Conservation (phyloP, 2,113 vertebrate species). For the Chrysemys picta region DNA sequence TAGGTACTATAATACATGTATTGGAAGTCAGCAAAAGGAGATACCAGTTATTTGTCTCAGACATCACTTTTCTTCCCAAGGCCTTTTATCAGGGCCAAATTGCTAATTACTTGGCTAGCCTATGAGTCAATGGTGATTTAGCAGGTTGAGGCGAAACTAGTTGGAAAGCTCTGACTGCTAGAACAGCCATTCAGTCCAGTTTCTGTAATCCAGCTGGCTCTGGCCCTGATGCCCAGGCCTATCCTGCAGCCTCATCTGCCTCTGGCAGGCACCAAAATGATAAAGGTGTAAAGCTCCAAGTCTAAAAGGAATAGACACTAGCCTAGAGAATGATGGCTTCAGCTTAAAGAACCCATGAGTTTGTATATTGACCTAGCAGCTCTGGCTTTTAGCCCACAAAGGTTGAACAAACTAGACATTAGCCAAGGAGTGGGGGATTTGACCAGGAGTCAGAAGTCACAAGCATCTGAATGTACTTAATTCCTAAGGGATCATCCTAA, state of each 20-base stretch:
- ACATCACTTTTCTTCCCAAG: not conserved
- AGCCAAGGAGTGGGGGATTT: not conserved
- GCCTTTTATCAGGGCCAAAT: not conserved
- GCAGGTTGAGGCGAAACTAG: not conserved
- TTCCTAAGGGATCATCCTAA: not conserved
- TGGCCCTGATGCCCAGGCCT: not conserved
- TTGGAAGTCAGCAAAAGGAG: not conserved
- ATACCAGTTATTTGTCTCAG: not conserved
- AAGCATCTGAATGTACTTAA: rapidly evolving
- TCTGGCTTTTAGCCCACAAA: not conserved
- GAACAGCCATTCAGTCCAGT: not conserved
- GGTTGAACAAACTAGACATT: not conserved
- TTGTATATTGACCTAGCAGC: not conserved
- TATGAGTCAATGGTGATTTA: not conserved
- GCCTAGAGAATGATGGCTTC: rapidly evolving
- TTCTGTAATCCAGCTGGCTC: not conserved
- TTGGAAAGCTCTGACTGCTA: conserved; percentile 18
- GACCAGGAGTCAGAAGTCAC: not conserved
- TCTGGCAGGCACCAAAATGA: not conserved
- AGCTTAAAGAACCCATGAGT: not conserved
- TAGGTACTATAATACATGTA: not conserved
- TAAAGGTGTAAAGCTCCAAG: not conserved
- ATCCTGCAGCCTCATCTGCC: not conserved
- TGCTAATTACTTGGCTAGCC: conserved; percentile 16
- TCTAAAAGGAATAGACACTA: not conserved